Evolutionary conservation across 2,797 vertebrate genomes (phyloP).

Genomic region (Pterois miles): DNA sequence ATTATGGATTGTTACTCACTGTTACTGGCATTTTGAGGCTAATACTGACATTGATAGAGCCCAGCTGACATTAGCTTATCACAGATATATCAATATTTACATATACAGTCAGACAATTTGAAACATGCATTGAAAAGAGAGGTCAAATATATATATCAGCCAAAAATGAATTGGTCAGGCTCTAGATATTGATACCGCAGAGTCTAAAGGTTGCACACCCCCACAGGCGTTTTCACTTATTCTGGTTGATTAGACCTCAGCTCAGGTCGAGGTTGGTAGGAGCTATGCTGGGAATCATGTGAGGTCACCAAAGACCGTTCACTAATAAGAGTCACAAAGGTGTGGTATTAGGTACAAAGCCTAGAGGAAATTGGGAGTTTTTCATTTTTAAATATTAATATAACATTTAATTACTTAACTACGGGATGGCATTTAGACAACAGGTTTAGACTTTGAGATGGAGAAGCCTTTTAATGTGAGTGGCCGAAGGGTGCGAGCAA

Average conservation of each 20-base stretch:
- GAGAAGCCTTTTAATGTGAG: too few species aligned
- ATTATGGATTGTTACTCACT: not conserved
- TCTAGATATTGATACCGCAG: too few species aligned
- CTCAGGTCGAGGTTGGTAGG: not conserved
- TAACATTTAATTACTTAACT: too few species aligned
- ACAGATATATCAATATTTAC: not conserved
- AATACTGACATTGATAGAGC: not conserved
- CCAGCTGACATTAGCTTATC: not conserved
- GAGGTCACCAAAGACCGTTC: not conserved
- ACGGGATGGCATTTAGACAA: too few species aligned
- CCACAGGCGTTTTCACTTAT: not conserved
- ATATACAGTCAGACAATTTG: not conserved
- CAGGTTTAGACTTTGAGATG: too few species aligned
- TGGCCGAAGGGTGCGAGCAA: too few species aligned
- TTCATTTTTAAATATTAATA: too few species aligned
- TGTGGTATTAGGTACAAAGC: not conserved
- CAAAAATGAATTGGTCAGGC: too few species aligned
- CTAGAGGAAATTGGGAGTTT: too few species aligned
- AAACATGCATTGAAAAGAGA: not conserved
- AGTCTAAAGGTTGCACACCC: too few species aligned
- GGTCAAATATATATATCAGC: not conserved
- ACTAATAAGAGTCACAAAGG: not conserved
- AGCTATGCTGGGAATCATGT: not conserved
- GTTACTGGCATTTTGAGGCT: not conserved
- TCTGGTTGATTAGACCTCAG: not conserved